Percentiles rank a stretch among this genome's conserved stretches.
These are phyloP conservation scores for Loxodonta africana DNA, from an alignment of 2,113 vertebrate species.

Conservation along the genomic window DNA sequence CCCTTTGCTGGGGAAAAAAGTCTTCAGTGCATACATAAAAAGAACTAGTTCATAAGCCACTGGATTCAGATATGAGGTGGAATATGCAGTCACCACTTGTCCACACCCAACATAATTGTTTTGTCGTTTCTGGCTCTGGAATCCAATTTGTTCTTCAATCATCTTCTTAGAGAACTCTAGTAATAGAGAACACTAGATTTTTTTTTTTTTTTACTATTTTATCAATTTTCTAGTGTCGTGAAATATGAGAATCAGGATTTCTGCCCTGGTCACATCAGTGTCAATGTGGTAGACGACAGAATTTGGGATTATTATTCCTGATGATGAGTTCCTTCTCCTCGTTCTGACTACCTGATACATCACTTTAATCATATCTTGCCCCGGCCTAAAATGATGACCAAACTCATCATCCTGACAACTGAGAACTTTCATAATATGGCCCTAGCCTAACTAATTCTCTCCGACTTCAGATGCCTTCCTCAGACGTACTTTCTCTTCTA, in stretches of 20 bases:
- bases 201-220: neutral
- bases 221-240: constrained; percentile 63
- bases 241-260: constrained; percentile 71
- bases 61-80: neutral
- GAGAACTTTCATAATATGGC: constrained; percentile 68
- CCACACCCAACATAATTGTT: neutral
- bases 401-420: constrained; percentile 81
- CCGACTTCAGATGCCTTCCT: constrained; percentile 48
- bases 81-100: neutral
- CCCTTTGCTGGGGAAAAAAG: neutral
- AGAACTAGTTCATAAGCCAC: neutral
- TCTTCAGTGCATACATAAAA: neutral
- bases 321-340: constrained; percentile 68
- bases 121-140: constrained; percentile 49
- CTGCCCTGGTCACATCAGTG: constrained; percentile 64
- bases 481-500: neutral
- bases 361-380: constrained; percentile 78
- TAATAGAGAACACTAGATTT: constrained; percentile 54
- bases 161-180: constrained; percentile 45
- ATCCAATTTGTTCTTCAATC: constrained; percentile 68
- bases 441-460: constrained; percentile 56
- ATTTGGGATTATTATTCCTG: constrained; percentile 59
- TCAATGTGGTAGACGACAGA: constrained; percentile 73
- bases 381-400: constrained; percentile 73
- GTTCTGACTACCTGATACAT: constrained; percentile 74